Evolutionary conservation across 2,888 invertebrate genomes (phyloP).

Genomic region (Lasioglossum zephyrum): DNA sequence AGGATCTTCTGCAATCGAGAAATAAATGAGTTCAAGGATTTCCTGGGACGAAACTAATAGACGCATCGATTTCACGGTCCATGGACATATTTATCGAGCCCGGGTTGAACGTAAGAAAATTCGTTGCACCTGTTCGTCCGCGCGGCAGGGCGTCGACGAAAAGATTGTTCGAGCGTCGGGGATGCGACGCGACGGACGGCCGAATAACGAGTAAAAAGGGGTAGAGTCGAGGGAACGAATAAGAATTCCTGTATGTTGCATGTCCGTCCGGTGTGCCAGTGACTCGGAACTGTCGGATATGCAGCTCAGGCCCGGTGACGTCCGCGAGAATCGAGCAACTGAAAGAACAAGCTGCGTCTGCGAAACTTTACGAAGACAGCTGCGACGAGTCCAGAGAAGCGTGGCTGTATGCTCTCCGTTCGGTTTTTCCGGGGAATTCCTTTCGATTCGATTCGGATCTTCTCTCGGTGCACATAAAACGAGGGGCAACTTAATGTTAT

Average conservation of each 20-base stretch:
- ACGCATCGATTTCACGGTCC: neutral
- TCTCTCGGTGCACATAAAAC: neutral
- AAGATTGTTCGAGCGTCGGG: neutral
- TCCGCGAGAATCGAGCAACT: constrained; percentile 49
- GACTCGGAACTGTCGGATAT: constrained; percentile 30
- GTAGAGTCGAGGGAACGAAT: neutral
- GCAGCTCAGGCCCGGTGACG: constrained; percentile 28
- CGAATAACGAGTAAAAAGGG: neutral
- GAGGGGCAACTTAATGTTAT: neutral
- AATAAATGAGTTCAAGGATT: neutral
- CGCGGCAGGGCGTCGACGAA: neutral
- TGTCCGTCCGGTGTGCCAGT: constrained; percentile 30
- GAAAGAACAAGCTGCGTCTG: constrained; percentile 46
- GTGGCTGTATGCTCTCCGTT: neutral
- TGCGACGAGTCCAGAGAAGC: constrained; percentile 19
- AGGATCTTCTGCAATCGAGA: no score
- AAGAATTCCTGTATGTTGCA: neutral
- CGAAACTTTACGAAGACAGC: constrained; percentile 69
- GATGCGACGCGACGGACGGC: neutral
- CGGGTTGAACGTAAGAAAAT: neutral
- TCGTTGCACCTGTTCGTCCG: neutral
- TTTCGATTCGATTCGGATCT: constrained; percentile 1
- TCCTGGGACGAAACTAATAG: neutral
- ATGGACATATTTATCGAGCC: neutral
- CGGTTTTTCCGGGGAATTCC: neutral